Conservation (phyloP, 2,888 invertebrate species). For the Agonopterix alstromeriana region DNA sequence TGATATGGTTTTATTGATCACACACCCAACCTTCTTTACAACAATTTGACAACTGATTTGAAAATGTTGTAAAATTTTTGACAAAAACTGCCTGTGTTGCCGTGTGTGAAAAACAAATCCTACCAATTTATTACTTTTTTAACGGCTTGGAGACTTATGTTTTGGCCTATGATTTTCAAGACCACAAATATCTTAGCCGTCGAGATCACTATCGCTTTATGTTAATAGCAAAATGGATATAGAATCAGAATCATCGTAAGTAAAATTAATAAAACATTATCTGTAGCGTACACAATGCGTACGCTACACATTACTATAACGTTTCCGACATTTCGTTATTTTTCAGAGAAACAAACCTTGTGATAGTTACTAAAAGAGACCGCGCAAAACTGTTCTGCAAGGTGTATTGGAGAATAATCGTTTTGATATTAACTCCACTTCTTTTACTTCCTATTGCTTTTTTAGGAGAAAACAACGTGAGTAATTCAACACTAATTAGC, state of each 20-base stretch:
- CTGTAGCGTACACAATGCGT: neutral
- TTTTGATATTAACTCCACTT: slow-evolving; percentile 37
- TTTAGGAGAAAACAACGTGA: slow-evolving; percentile 34
- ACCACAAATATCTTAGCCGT: neutral
- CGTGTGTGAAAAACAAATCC: slow-evolving; percentile 10
- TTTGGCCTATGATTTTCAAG: neutral
- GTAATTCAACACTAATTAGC: slow-evolving; percentile 11
- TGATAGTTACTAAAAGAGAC: slow-evolving; percentile 36
- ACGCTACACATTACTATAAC: neutral
- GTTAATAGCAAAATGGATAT: slow-evolving; percentile 14
- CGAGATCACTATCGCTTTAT: neutral
- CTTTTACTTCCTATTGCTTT: slow-evolving; percentile 40
- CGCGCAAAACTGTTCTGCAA: slow-evolving; percentile 34
- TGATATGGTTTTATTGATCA: slow-evolving; percentile 19
- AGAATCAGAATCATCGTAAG: slow-evolving; percentile 30
- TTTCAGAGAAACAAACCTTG: slow-evolving; percentile 44
- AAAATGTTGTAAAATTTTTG: slow-evolving; percentile 7
- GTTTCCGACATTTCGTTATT: neutral
- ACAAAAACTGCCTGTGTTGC: slow-evolving; percentile 10
- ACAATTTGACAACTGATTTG: slow-evolving; percentile 53
- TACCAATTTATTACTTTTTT: slow-evolving; percentile 13
- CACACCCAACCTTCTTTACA: slow-evolving; percentile 24
- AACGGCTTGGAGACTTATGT: neutral
- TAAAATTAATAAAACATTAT: slow-evolving; percentile 1
- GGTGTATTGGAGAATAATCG: slow-evolving; percentile 39